phyloP scores from a whole-genome alignment of 2,113 vertebrate genomes.

The Stigmatopora nigra region DNA sequence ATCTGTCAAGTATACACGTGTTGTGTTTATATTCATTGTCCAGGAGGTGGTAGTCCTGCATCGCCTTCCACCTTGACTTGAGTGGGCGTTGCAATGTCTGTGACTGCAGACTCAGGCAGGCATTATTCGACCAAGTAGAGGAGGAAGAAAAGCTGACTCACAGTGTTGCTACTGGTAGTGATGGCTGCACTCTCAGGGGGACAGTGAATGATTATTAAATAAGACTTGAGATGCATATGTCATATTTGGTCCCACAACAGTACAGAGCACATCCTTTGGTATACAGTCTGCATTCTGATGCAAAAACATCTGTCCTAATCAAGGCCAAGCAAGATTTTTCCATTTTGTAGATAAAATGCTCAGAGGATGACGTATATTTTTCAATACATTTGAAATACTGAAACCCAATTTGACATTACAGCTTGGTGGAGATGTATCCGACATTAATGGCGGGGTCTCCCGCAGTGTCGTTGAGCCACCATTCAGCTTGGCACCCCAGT shows the following conservation, averaged over 20 bases:
- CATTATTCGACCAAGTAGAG: conserved; percentile 43
- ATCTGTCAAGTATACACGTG: conserved; percentile 3
- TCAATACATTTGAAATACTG: background rate
- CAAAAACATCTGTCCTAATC: no score
- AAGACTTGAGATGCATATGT: no score
- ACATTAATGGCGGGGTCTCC: background rate
- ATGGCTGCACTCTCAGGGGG: background rate
- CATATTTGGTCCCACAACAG: no score
- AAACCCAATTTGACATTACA: background rate
- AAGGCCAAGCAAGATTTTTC: no score
- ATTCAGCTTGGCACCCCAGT: background rate
- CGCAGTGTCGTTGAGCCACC: background rate
- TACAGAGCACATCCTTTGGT: no score
- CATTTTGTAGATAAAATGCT: no score
- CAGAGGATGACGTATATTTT: background rate
- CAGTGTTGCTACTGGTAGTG: conserved; percentile 12
- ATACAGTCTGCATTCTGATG: no score
- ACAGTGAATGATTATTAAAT: conserved; percentile 33
- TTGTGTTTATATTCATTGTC: background rate
- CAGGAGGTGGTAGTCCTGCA: conserved; percentile 50
- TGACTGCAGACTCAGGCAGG: conserved; percentile 46
- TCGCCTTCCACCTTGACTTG: conserved; percentile 8
- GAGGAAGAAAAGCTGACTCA: conserved; percentile 43
- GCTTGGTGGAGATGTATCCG: background rate
- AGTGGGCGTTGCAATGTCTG: conserved; percentile 32